Percentiles rank a stretch among this genome's conserved stretches.
These are phyloP conservation scores for Neomorphus geoffroyi DNA, from an alignment of 2,797 vertebrate genomes.

Conservation along the genomic window DNA sequence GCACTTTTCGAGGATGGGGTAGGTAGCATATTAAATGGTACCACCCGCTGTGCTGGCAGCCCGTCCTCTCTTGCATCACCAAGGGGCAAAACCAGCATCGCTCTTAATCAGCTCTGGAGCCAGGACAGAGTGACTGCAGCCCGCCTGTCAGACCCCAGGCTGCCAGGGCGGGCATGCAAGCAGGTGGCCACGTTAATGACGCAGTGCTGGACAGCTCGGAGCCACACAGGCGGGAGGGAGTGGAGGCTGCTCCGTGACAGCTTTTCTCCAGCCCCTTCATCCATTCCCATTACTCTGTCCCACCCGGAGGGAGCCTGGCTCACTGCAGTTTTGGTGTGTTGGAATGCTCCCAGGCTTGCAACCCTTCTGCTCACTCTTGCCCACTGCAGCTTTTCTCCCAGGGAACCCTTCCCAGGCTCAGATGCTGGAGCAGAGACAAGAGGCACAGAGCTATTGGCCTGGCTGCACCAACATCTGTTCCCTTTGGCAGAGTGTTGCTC, in stretches of 20 bases:
- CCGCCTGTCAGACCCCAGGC: neutral
- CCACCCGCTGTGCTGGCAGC: neutral
- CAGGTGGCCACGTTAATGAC: neutral
- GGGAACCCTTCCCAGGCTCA: neutral
- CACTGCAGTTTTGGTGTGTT: fast-evolving
- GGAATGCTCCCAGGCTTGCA: neutral
- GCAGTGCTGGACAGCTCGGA: fast-evolving
- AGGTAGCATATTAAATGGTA: neutral
- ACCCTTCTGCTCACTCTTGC: neutral
- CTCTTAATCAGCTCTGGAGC: neutral
- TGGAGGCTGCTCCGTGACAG: neutral
- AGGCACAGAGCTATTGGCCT: neutral
- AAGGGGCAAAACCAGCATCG: neutral
- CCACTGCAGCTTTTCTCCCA: neutral
- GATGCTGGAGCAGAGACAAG: neutral
- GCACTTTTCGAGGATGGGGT: neutral
- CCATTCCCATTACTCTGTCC: neutral
- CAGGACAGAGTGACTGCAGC: neutral
- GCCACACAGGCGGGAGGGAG: neutral
- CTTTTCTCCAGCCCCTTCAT: neutral
- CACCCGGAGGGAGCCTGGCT: neutral
- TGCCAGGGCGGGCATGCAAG: fast-evolving
- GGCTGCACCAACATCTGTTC: neutral
- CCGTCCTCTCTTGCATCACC: neutral
- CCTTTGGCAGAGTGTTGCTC: neutral